phyloP scores from a whole-genome alignment of 2,888 invertebrate genomes.

The Tanaodytes sp. region DNA sequence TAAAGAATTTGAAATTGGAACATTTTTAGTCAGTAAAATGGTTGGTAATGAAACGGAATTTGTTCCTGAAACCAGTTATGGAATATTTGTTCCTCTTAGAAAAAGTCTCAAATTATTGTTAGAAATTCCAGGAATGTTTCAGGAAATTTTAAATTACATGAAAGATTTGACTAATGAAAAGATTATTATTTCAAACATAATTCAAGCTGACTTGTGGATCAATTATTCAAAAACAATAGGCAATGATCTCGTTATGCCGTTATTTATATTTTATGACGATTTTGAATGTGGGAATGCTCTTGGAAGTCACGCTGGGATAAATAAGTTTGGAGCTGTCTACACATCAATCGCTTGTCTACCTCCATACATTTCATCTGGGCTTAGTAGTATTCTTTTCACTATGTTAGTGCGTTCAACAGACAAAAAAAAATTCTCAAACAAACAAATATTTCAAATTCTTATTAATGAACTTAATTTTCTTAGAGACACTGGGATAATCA shows the following conservation, averaged over 20 bases:
- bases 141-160: constrained; percentile 10
- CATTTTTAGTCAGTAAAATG: constrained; percentile 3
- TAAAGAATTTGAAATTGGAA: constrained; percentile 7
- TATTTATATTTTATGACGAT: constrained; percentile 15
- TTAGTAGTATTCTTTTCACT: constrained; percentile 14
- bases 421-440: constrained; percentile 2
- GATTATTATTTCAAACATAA: constrained; percentile 17
- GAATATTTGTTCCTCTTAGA: constrained; percentile 11
- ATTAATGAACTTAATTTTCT: constrained; percentile 14
- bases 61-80: constrained; percentile 3
- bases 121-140: constrained; percentile 9
- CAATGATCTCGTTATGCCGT: constrained; percentile 7
- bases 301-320: constrained; percentile 8
- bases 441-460: constrained; percentile 11
- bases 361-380: constrained; percentile 5
- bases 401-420: constrained; percentile 16
- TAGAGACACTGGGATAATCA: neutral
- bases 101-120: constrained; percentile 19
- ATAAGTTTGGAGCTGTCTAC: constrained; percentile 12
- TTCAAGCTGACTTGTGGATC: constrained; percentile 11
- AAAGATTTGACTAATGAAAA: constrained; percentile 1
- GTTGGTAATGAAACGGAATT: neutral
- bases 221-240: neutral
- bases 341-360: constrained; percentile 14
- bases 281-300: constrained; percentile 10